These are phyloP conservation scores for Drosophila ustulata DNA, from an alignment of 2,888 invertebrate species.

Conservation along the genomic window DNA sequence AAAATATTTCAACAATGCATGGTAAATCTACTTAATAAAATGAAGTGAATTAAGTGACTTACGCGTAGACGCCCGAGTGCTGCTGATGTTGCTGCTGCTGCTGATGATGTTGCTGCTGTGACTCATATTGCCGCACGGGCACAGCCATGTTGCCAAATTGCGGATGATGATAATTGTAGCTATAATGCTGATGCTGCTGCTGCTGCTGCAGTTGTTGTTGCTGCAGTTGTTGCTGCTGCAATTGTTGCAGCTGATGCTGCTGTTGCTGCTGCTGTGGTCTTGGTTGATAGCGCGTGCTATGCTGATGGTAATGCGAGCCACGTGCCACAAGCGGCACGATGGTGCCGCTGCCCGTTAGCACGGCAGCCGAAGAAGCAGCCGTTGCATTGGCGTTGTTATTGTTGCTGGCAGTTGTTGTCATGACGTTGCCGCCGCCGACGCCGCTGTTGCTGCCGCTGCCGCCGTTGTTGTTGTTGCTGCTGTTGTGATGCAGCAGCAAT, in stretches of 20 bases:
- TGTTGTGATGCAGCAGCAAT: constrained; percentile 29
- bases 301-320: constrained; percentile 65
- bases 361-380: constrained; percentile 73
- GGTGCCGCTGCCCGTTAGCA: constrained; percentile 69
- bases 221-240: constrained; percentile 54
- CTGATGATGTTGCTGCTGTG: constrained; percentile 52
- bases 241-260: constrained; percentile 48
- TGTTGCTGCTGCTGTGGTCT: constrained; percentile 56
- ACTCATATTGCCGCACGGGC: constrained; percentile 77
- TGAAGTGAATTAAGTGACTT: constrained; percentile 25
- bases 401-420: constrained; percentile 64
- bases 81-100: constrained; percentile 51
- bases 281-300: constrained; percentile 57
- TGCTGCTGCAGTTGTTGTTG: constrained; percentile 46
- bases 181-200: constrained; percentile 66
- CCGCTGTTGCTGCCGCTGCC: constrained; percentile 37
- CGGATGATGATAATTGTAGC: constrained; percentile 83
- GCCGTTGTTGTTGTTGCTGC: constrained; percentile 60
- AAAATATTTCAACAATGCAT: no score
- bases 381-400: constrained; percentile 67
- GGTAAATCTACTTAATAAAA: background rate
- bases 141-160: constrained; percentile 84
- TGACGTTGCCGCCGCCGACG: constrained; percentile 47
- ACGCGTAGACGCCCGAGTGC: constrained; percentile 70
- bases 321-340: constrained; percentile 68